Evolutionary conservation across 2,888 invertebrate genomes (phyloP), one percentile per base, ranked within the genome.

Genomic region (Mythimna vitellina): DNA sequence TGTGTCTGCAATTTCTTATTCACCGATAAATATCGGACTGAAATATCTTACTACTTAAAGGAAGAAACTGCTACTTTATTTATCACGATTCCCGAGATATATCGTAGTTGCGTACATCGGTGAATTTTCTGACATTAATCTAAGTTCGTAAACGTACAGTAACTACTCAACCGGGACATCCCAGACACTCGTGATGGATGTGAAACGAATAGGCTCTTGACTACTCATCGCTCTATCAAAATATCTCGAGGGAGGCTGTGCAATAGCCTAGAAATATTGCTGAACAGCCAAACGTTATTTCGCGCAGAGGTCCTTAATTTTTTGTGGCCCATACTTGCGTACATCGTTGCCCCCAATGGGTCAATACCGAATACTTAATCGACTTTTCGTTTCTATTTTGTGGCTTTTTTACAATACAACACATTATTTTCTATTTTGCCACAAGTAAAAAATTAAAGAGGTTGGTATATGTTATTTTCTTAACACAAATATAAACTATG

Each of bases 201-300:
- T 84, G 89, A 85, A 87, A 83, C 86, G 86, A 89, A 89, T 86
- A 83, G 86, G 85, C 87, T 85, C 87, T 88, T 86, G 86, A 87
- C 88, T 85, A 83, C 81, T 82, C 86, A 83, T 85, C 87, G 83
- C 82, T 89, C 86, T 85, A 87, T 89, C 89, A 89, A 86, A 87
- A 86, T 83, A 88, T 85, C 85, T 82, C 80, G 58, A 73, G 79
- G 80, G 83, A 89, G 79, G 82, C 84, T 86, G 83, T 70, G 81
- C 85, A 79, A 77, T 86, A 80, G 70, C 49, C 80, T 76, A 81
- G 73, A 82, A 84, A 83, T 78, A 78, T 78, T 80, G 29, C 75
- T 72, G 68, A 79, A 78, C 81, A 76, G 71, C 61, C 72, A 57
- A 70, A 22, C 73, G 69, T 76, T 70, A 46, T 67, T 80, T 68